Evolutionary conservation across 2,888 invertebrate species (phyloP).

Genomic region (Malachius bipustulatus): DNA sequence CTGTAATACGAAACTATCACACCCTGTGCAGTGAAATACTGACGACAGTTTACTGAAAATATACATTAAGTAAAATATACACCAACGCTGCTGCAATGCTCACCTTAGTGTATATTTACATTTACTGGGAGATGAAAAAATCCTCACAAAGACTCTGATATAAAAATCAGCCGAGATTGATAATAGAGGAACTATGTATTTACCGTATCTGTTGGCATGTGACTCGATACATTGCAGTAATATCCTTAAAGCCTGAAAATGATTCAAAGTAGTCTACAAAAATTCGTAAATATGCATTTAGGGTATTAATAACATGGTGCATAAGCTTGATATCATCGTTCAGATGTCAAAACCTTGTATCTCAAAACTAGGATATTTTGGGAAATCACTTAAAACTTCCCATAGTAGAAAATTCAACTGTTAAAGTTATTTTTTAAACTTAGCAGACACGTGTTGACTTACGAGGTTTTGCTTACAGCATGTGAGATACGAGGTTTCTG

Average conservation of each 20-base stretch:
- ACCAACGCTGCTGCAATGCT: constrained; percentile 15
- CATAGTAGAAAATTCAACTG: too few species aligned
- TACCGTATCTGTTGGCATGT: constrained; percentile 85
- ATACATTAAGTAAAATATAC: constrained; percentile 9
- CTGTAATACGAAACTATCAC: constrained; percentile 68
- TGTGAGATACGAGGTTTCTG: too few species aligned
- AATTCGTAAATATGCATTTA: too few species aligned
- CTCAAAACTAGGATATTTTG: too few species aligned
- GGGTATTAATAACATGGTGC: too few species aligned
- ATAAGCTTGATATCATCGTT: too few species aligned
- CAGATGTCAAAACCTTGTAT: too few species aligned
- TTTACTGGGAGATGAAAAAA: constrained; percentile 65
- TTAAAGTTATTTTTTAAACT: too few species aligned
- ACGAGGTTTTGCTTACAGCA: too few species aligned
- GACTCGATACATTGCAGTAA: constrained; percentile 80
- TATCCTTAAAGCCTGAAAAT: constrained; percentile 74
- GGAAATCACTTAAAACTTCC: too few species aligned
- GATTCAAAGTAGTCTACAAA: too few species aligned
- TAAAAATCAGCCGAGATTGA: constrained; percentile 95
- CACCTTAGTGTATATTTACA: constrained; percentile 81
- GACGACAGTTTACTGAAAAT: constrained; percentile 65
- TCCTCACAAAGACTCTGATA: constrained; percentile 80
- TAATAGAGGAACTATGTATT: constrained; percentile 82
- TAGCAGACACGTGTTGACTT: too few species aligned
- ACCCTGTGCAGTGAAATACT: constrained; percentile 84